Conservation (phyloP, 2,113 vertebrate genomes). For the Passer montanus region DNA sequence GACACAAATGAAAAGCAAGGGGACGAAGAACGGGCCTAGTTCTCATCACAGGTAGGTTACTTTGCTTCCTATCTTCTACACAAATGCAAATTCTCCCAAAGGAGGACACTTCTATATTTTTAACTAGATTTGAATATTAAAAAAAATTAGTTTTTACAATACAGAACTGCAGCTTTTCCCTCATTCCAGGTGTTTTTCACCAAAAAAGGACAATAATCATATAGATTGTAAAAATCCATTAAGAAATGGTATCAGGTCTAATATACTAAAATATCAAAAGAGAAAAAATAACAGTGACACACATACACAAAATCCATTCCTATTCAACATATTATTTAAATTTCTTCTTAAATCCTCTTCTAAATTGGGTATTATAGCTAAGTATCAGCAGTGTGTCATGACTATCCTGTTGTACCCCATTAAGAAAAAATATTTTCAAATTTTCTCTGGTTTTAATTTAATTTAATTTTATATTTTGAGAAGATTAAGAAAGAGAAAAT, state of each 20-base stretch:
- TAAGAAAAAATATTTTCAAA: neutral
- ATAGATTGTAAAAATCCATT: neutral
- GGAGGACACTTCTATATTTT: neutral
- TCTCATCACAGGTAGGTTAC: neutral
- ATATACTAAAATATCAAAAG: neutral
- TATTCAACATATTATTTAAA: neutral
- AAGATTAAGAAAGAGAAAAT: neutral
- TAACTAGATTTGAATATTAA: neutral
- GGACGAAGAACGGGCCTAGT: neutral
- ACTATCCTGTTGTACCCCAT: neutral
- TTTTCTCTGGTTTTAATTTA: neutral
- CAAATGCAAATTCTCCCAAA: fast-evolving
- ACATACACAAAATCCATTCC: neutral
- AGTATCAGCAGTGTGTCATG: neutral
- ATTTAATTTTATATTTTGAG: neutral
- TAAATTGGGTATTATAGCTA: neutral
- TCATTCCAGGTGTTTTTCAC: neutral
- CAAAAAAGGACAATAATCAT: neutral
- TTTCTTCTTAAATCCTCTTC: neutral
- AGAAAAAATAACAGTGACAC: neutral
- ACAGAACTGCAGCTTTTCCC: neutral
- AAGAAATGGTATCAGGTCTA: neutral
- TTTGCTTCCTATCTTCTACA: neutral
- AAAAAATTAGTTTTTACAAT: neutral
- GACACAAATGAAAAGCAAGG: neutral